Conservation (phyloP, 1,140 invertebrate species). For the Drosophila lacertosa region DNA sequence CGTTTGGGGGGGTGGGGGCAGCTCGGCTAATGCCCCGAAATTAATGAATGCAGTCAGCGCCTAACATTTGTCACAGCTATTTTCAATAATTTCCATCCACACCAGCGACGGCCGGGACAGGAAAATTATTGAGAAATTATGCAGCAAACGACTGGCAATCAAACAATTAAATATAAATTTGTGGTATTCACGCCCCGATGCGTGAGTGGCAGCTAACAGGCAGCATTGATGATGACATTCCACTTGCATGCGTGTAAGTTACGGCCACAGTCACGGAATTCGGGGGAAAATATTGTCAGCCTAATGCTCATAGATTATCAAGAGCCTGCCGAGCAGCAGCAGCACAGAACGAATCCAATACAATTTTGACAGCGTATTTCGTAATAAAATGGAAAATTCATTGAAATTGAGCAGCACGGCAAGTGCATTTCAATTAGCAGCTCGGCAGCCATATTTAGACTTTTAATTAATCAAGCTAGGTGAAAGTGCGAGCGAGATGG, state of each 20-base stretch:
- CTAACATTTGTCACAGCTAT: constrained; percentile 72
- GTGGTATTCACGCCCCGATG: constrained; percentile 77
- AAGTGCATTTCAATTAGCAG: constrained; percentile 81
- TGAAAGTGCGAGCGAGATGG: constrained; percentile 9
- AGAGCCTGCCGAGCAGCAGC: constrained; percentile 25
- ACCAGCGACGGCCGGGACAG: constrained; percentile 26
- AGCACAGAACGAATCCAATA: constrained; percentile 55
- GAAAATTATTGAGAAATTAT: constrained; percentile 81
- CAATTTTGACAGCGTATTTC: constrained; percentile 79
- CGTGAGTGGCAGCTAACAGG: constrained; percentile 54
- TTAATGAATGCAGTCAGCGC: constrained; percentile 71
- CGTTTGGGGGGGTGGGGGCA: constrained; percentile 22
- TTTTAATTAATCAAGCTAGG: constrained; percentile 68
- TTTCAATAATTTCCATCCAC: constrained; percentile 44
- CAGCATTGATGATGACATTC: constrained; percentile 40
- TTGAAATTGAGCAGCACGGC: constrained; percentile 73
- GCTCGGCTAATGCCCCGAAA: constrained; percentile 56
- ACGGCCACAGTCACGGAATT: constrained; percentile 55
- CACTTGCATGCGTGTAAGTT: constrained; percentile 30
- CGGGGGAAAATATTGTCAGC: constrained; percentile 81
- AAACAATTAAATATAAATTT: constrained; percentile 81
- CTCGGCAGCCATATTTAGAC: constrained; percentile 49
- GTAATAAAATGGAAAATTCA: constrained; percentile 81
- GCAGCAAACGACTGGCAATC: constrained; percentile 56
- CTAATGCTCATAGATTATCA: constrained; percentile 71